These are phyloP conservation scores for Therioaphis trifolii DNA, from an alignment of 2,888 invertebrate species.

Conservation along the genomic window DNA sequence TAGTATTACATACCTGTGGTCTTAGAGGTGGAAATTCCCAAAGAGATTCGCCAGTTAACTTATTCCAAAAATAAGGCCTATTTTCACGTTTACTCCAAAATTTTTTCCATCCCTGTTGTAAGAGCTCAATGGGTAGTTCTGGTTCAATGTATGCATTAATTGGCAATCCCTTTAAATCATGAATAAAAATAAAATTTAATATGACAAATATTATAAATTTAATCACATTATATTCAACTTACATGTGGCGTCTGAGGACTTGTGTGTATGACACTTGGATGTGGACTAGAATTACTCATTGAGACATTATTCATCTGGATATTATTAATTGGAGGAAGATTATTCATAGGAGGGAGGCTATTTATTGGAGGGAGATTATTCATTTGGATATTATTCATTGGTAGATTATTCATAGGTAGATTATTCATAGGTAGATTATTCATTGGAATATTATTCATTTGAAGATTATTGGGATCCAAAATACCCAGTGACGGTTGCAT, in stretches of 20 bases:
- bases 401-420: no score
- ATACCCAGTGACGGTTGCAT: constrained; percentile 66
- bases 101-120: constrained; percentile 94
- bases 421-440: no score
- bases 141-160: constrained; percentile 68
- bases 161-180: constrained; percentile 66
- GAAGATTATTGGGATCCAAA: no score
- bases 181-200: constrained; percentile 56
- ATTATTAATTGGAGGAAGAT: no score
- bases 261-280: constrained; percentile 66
- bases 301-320: constrained; percentile 60
- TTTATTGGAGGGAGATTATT: constrained; percentile 7
- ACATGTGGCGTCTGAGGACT: constrained; percentile 57
- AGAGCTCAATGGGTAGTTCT: constrained; percentile 76
- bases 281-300: constrained; percentile 64
- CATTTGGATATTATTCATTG: constrained; percentile 6
- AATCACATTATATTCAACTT: not conserved
- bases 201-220: constrained; percentile 1
- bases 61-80: constrained; percentile 96
- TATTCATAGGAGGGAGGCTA: no score
- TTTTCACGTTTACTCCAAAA: constrained; percentile 97
- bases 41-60: constrained; percentile 92
- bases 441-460: no score
- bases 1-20: constrained; percentile 73
- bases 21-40: constrained; percentile 91